Evolutionary conservation across 2,888 invertebrate species (phyloP), one percentile per base, ranked within the genome.

Genomic region (Molanna angustata): DNA sequence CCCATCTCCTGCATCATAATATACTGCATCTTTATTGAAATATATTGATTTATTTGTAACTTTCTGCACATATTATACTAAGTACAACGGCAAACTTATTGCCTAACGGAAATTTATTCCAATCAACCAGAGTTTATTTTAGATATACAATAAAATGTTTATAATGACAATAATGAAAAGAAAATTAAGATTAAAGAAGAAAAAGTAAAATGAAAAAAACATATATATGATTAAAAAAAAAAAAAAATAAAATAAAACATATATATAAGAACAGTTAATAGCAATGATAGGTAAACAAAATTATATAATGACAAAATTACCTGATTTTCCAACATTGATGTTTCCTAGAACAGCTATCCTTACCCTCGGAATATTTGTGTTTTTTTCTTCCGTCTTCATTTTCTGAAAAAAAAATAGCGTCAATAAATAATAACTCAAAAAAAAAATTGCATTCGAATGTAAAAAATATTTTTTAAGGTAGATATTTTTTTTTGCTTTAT

Each of bases 301-400:
- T 7, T 27, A 27, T 27, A 27, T 27, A 27, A 27, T 27, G 27
- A 27, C 27, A 11, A 42, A 49, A 73, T 79, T 76, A 88, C 87
- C 88, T 70, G 88, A 87, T 80, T 88, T 88, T 66, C 88, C 88
- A 63, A 88, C 88, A 72, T 86, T 81, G 54, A 84, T 82, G 72
- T 84, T 86, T 63, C 88, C 88, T 62, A 88, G 81, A 61, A 88
- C 86, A 48, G 86, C 87, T 62, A 88, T 81, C 62, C 87, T 80
- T 54, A 87, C 85, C 64, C 84, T 82, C 57, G 84, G 81, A 61
- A 80, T 74, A 61, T 74, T 79, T 61, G 74, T 72, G 66, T 78
- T 82, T 66, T 85, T 85, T 66, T 84, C 84, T 61, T 80, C 80
- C 54, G 79, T 76, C 70, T 79, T 80, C 80, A 80, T 80, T 62